These are phyloP conservation scores for Dorcus hopei DNA, from an alignment of 2,888 invertebrate genomes.

Conservation along the genomic window DNA sequence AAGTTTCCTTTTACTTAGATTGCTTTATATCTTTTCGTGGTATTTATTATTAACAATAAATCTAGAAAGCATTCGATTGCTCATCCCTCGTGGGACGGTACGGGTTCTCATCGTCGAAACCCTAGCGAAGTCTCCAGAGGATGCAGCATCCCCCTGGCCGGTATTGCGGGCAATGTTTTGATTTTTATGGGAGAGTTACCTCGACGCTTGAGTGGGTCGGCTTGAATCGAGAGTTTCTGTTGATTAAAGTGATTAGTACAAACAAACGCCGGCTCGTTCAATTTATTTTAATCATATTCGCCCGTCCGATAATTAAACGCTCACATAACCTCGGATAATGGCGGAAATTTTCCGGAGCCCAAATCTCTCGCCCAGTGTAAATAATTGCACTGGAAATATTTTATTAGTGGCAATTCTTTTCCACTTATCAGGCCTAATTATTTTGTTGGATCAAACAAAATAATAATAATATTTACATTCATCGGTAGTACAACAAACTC, in stretches of 20 bases:
- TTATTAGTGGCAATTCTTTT: no score
- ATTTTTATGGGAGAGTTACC: conserved; percentile 22
- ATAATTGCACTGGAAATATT: no score
- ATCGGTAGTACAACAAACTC: conserved; percentile 12
- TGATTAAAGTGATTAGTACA: conserved; percentile 14
- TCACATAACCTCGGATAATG: neutral
- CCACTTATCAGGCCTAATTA: conserved; percentile 1
- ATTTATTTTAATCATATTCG: conserved; percentile 8
- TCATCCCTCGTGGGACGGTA: no score
- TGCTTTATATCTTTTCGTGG: no score
- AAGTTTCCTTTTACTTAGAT: no score
- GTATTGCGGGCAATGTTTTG: conserved; percentile 20
- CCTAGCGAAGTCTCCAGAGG: no score
- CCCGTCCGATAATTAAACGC: neutral
- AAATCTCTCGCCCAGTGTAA: no score
- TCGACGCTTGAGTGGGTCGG: conserved; percentile 8
- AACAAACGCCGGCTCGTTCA: conserved; percentile 4
- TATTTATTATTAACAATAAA: no score
- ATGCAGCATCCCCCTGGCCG: neutral
- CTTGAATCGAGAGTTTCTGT: conserved; percentile 22
- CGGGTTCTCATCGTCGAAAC: no score
- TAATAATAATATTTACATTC: conserved; percentile 13
- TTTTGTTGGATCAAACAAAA: conserved; percentile 8
- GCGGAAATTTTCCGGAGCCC: no score
- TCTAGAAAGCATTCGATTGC: no score